Conservation (phyloP, 2,113 vertebrate species). For the Bombycilla garrulus region DNA sequence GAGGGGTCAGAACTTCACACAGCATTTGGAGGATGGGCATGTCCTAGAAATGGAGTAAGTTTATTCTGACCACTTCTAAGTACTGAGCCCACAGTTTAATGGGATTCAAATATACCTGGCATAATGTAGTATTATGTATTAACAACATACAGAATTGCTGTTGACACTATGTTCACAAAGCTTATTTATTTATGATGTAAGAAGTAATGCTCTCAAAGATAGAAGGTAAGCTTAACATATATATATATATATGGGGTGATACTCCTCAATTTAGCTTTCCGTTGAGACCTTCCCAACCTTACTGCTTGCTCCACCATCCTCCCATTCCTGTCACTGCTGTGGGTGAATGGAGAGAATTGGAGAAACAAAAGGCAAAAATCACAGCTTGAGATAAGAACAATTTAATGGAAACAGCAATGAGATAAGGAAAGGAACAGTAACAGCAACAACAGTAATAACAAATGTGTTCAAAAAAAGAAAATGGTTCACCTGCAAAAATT, state of each 20-base stretch:
- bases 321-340: accelerated
- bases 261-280: neutral
- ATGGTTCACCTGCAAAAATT: neutral
- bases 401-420: neutral
- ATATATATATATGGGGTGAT: neutral
- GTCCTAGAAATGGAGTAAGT: neutral
- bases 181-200: neutral
- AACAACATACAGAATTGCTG: neutral
- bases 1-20: neutral
- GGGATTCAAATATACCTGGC: neutral
- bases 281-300: neutral
- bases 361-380: neutral
- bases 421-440: neutral
- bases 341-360: neutral
- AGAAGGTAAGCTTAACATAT: neutral
- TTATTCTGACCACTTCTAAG: neutral
- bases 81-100: neutral
- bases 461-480: neutral
- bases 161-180: neutral
- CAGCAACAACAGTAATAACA: neutral
- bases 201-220: neutral
- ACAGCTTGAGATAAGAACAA: neutral
- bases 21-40: neutral
- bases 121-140: neutral
- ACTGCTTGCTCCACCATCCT: neutral